phyloP scores from a whole-genome alignment of 2,113 vertebrate species.

The Pampusana beccarii region DNA sequence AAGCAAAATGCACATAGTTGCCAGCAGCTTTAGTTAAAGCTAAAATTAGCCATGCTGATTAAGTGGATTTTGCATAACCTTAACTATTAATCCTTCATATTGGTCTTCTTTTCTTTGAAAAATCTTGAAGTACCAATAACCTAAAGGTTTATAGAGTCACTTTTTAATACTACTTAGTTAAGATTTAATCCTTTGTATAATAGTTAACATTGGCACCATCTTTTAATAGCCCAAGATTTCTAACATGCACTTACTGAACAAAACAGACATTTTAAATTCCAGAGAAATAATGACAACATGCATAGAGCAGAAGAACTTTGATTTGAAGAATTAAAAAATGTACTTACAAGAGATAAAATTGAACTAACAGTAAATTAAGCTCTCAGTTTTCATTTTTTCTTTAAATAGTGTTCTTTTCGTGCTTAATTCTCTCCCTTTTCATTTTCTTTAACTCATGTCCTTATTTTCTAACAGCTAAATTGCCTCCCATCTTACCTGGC shows the following conservation, averaged over 20 bases:
- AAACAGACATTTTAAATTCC: slow-evolving; percentile 49
- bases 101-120: slow-evolving; percentile 59
- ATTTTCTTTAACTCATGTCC: slow-evolving; percentile 7
- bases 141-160: slow-evolving; percentile 47
- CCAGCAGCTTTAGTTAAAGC: slow-evolving; percentile 65
- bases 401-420: slow-evolving; percentile 37
- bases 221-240: slow-evolving; percentile 40
- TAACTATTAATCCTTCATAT: slow-evolving; percentile 64
- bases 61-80: slow-evolving; percentile 72
- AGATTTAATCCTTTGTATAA: slow-evolving; percentile 53
- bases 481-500: neutral
- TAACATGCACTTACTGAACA: slow-evolving; percentile 24
- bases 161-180: slow-evolving; percentile 64
- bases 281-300: neutral
- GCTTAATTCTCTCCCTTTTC: slow-evolving; percentile 9
- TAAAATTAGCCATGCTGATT: slow-evolving; percentile 74
- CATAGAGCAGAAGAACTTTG: neutral
- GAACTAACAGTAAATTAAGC: slow-evolving; percentile 51
- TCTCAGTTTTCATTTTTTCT: slow-evolving; percentile 18
- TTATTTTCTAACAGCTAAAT: slow-evolving; percentile 22
- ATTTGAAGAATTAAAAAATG: slow-evolving; percentile 42
- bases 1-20: slow-evolving; percentile 57
- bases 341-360: slow-evolving; percentile 39
- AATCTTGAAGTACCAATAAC: slow-evolving; percentile 52
- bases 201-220: slow-evolving; percentile 47